Conservation (phyloP, 1,140 invertebrate species). For the Himalopsyche phryganea region DNA sequence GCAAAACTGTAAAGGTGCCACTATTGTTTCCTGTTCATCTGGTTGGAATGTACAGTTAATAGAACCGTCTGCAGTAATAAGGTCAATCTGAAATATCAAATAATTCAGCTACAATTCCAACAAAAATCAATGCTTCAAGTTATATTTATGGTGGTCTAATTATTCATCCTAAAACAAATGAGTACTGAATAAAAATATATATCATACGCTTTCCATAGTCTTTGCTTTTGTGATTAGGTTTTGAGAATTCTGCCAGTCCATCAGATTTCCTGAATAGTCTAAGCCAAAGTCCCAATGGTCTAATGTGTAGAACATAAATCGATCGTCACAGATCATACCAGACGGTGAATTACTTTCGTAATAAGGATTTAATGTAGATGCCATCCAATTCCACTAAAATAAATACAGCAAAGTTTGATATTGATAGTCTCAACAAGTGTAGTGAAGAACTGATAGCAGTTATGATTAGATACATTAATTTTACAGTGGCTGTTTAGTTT, state of each 20-base stretch:
- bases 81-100: slow-evolving; percentile 40
- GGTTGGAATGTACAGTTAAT: slow-evolving; percentile 81
- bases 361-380: slow-evolving; percentile 85
- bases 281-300: slow-evolving; percentile 82
- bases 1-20: slow-evolving; percentile 75
- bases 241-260: slow-evolving; percentile 63
- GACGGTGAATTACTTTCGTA: slow-evolving; percentile 78
- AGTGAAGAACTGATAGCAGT: slow-evolving; percentile 7
- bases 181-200: no score
- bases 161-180: no score
- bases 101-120: no score
- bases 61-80: slow-evolving; percentile 92
- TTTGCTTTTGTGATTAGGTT: slow-evolving; percentile 52
- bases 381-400: slow-evolving; percentile 79
- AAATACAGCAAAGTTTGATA: slow-evolving; percentile 22
- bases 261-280: slow-evolving; percentile 82
- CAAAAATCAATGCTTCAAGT: no score
- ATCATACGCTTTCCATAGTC: slow-evolving; percentile 40
- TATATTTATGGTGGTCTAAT: no score
- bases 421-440: slow-evolving; percentile 9
- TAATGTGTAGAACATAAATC: slow-evolving; percentile 75
- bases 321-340: slow-evolving; percentile 79
- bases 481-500: no score
- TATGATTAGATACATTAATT: no score
- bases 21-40: slow-evolving; percentile 78